Conservation (phyloP, 2,797 vertebrate genomes). For the Enteromius radiatus region DNA sequence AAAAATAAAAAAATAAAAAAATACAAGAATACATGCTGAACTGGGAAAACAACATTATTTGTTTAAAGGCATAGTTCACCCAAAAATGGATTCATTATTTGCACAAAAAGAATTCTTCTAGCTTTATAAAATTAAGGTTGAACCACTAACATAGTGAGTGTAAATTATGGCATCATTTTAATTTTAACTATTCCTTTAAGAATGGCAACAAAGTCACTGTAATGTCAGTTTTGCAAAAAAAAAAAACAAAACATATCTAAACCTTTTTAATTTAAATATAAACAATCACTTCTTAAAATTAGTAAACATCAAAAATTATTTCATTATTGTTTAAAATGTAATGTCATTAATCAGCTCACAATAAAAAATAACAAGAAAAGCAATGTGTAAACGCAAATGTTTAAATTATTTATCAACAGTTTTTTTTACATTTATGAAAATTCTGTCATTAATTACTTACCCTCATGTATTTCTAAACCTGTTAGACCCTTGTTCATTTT, state of each 20-base stretch:
- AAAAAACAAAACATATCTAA: neutral
- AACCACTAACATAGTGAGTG: too few species aligned
- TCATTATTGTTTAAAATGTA: too few species aligned
- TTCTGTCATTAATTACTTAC: too few species aligned
- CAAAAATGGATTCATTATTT: neutral
- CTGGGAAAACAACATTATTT: neutral
- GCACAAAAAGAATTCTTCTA: neutral
- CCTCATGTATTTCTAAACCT: too few species aligned
- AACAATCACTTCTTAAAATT: neutral
- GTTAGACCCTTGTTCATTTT: too few species aligned
- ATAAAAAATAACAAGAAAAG: neutral
- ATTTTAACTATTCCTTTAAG: too few species aligned
- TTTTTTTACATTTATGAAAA: neutral
- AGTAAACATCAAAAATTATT: too few species aligned
- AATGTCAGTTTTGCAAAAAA: neutral
- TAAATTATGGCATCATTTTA: too few species aligned
- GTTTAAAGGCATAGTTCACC: constrained; percentile 2
- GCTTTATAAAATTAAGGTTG: too few species aligned
- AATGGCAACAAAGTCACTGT: neutral
- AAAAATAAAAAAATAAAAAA: neutral
- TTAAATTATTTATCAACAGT: neutral
- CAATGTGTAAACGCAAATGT: neutral
- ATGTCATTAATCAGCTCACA: too few species aligned
- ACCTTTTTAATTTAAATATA: neutral
- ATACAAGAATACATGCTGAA: neutral